Conservation (phyloP, 1,140 invertebrate species). For the Drosophila erecta region DNA sequence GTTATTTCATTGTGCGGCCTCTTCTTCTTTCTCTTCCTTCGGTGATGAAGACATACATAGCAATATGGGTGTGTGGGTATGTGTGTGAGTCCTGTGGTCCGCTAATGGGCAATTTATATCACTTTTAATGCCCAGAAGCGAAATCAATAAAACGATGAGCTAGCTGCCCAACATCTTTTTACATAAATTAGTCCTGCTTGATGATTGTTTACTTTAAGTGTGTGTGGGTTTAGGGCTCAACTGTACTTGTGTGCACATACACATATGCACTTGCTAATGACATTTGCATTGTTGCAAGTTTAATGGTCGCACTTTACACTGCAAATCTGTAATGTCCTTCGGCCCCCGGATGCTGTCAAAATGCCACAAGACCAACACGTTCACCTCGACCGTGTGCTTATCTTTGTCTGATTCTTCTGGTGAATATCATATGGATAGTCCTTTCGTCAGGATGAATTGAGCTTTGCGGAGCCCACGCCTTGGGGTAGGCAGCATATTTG, state of each 20-base stretch:
- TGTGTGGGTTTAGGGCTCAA: slow-evolving; percentile 39
- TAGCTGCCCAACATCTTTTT: slow-evolving; percentile 62
- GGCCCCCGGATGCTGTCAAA: slow-evolving; percentile 2
- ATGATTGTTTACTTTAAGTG: slow-evolving; percentile 21
- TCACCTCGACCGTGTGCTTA: not conserved
- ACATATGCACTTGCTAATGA: slow-evolving; percentile 11
- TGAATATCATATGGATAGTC: not conserved
- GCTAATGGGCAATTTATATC: slow-evolving; percentile 78
- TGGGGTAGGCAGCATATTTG: not conserved
- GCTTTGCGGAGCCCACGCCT: not conserved
- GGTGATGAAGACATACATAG: slow-evolving; percentile 51
- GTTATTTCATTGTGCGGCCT: slow-evolving; percentile 69
- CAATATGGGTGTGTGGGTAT: slow-evolving; percentile 17
- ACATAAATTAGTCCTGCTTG: slow-evolving; percentile 42
- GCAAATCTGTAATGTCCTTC: slow-evolving; percentile 20
- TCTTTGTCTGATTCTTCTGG: not conserved
- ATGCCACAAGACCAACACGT: not conserved
- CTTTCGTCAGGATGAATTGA: not conserved
- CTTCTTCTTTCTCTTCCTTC: slow-evolving; percentile 22
- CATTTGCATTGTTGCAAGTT: slow-evolving; percentile 35
- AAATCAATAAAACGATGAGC: slow-evolving; percentile 67
- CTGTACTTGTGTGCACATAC: slow-evolving; percentile 54
- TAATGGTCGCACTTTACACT: slow-evolving; percentile 31
- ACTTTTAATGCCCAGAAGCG: slow-evolving; percentile 64
- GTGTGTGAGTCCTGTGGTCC: slow-evolving; percentile 35